Conservation (phyloP, 2,113 vertebrate species). For the Anoplopoma fimbria region DNA sequence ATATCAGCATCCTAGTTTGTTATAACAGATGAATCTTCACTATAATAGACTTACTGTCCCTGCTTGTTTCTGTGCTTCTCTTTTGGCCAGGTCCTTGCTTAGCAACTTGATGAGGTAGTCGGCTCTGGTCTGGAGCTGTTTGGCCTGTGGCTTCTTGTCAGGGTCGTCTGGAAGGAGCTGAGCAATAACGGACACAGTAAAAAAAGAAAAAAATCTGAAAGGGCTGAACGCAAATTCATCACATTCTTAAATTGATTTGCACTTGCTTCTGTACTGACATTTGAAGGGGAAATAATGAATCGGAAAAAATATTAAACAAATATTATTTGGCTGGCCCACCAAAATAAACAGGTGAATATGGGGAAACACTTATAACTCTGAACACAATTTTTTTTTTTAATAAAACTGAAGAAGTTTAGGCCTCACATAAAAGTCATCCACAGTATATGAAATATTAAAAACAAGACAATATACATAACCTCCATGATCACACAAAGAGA, state of each 20-base stretch:
- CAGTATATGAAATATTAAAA: not conserved
- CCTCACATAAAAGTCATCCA: too few species aligned
- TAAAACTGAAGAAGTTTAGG: not conserved
- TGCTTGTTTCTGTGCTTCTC: conserved; percentile 92
- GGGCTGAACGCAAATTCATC: not conserved
- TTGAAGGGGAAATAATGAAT: not conserved
- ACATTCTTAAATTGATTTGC: not conserved
- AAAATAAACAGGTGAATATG: not conserved
- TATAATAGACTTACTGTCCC: conserved; percentile 90
- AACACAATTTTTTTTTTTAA: too few species aligned
- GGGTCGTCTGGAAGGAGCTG: conserved; percentile 98
- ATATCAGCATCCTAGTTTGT: not conserved
- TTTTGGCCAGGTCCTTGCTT: conserved; percentile 94
- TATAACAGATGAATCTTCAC: too few species aligned
- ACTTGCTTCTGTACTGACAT: not conserved
- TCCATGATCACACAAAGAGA: not conserved
- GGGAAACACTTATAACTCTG: not conserved
- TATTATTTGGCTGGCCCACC: not conserved
- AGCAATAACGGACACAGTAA: conserved; percentile 22
- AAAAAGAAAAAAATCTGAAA: not conserved
- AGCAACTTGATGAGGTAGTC: conserved; percentile 99
- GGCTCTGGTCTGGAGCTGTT: conserved; percentile 97
- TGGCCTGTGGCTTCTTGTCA: conserved; percentile 99
- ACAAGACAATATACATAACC: not conserved
- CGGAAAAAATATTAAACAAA: not conserved